phyloP scores from a whole-genome alignment of 2,113 vertebrate genomes.

The Pelecanus crispus region DNA sequence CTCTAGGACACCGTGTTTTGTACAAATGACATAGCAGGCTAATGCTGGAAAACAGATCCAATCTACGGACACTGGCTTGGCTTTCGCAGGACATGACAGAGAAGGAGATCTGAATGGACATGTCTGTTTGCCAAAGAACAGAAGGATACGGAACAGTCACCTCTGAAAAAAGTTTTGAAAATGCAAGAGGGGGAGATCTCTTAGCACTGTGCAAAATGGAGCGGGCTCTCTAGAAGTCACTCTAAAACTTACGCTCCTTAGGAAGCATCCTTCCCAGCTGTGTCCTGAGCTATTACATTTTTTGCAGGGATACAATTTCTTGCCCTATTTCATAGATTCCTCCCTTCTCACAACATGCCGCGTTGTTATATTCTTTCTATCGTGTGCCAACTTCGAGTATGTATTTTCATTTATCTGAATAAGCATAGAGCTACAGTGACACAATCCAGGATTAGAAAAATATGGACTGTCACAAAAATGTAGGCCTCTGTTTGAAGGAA shows the following conservation, averaged over 20 bases:
- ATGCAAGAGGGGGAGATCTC: not conserved
- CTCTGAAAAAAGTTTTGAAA: not conserved
- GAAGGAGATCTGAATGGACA: not conserved
- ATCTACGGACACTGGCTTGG: not conserved
- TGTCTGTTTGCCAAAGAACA: not conserved
- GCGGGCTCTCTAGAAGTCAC: not conserved
- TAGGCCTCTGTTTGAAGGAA: not conserved
- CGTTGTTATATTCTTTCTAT: not conserved
- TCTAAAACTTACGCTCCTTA: not conserved
- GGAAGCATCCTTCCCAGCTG: not conserved
- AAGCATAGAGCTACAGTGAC: not conserved
- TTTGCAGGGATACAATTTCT: not conserved
- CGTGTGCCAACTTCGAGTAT: not conserved
- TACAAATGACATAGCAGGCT: not conserved
- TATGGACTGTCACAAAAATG: not conserved
- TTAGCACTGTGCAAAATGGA: not conserved
- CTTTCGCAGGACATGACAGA: not conserved
- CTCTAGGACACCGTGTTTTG: not conserved
- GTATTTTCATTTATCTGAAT: not conserved
- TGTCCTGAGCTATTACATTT: not conserved
- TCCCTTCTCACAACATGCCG: not conserved
- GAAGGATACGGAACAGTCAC: not conserved
- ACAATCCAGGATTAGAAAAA: not conserved
- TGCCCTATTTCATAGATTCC: not conserved
- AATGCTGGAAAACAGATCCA: not conserved